Evolutionary conservation across 1,140 invertebrate genomes (phyloP), one percentile per base, ranked within the genome.

Genomic region (Neodiprion lecontei): DNA sequence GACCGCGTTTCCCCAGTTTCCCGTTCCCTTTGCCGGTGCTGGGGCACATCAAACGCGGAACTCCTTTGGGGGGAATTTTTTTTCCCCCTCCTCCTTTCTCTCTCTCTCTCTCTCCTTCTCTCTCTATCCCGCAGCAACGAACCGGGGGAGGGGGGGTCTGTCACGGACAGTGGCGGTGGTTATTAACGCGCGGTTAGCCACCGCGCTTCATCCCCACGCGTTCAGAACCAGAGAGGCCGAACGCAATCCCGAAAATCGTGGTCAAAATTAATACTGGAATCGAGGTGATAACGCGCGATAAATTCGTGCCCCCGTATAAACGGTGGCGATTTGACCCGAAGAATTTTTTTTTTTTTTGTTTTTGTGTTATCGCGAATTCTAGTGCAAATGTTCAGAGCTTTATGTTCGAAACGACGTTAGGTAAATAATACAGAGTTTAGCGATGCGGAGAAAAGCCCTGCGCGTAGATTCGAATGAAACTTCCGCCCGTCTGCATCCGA

Each of bases 1-100:
- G 65, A 66, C 14, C 47, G 47, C 28, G 48, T 61, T 47, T 74
- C 53, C 48, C 48, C 28, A 28, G 40, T 65, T 69, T 61, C 48
- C 53, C 74, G 50, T 69, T 69, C 67, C 67, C 67, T 69, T 69
- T 28, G 67, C 11, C 67, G 1, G 61, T 7, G 28, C 28, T 40
- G 28, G 28, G 40, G 67, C 67, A 69, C 67, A 69, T 69, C 67
- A 69, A 69, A 69, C 67, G 61, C 61, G 67, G 67, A 47, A 23
- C 40, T 69, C 67, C 14, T 23, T 69, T 47, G 21, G 14, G 21
- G 67, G 21, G 21, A 14, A 23, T 69, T 17, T 53, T 67, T 67
- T 75, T 28, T 49, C 49, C 67, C 48, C 67, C 67, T 49, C 72
- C 49, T 82, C 85, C 65, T 23, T 48, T 72, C 50, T 70, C 69